Evolutionary conservation across 1,140 invertebrate genomes (phyloP).

Genomic region (Lanistes nyassanus): DNA sequence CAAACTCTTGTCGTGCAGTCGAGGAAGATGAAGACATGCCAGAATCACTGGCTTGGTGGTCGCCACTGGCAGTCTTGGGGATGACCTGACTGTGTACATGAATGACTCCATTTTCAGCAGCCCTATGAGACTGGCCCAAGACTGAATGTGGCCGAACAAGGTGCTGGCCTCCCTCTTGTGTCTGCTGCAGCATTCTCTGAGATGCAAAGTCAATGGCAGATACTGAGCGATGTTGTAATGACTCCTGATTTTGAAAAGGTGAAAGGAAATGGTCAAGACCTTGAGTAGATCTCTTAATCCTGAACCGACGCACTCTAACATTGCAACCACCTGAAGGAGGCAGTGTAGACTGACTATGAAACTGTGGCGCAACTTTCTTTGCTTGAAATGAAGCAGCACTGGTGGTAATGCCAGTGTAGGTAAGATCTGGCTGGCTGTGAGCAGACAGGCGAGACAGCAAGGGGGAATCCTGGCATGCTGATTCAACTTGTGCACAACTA

Average conservation of each 20-base stretch:
- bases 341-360: background rate
- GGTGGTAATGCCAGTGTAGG: background rate
- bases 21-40: background rate
- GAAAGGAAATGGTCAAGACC: background rate
- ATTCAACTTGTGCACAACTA: background rate
- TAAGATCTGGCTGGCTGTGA: conserved; percentile 19
- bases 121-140: conserved; percentile 9
- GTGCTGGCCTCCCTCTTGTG: background rate
- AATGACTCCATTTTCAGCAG: background rate
- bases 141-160: conserved; percentile 17
- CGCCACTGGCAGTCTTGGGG: background rate
- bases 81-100: background rate
- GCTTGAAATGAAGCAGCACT: background rate
- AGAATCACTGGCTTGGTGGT: background rate
- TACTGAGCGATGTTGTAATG: background rate
- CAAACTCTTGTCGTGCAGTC: background rate
- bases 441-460: conserved; percentile 2
- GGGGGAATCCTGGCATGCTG: background rate
- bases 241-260: background rate
- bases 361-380: background rate
- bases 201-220: conserved; percentile 19
- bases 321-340: background rate
- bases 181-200: background rate
- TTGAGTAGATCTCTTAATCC: conserved; percentile 17
- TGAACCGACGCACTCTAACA: conserved; percentile 8